Conservation (phyloP, 2,113 vertebrate genomes). For the Heptranchias perlo region DNA sequence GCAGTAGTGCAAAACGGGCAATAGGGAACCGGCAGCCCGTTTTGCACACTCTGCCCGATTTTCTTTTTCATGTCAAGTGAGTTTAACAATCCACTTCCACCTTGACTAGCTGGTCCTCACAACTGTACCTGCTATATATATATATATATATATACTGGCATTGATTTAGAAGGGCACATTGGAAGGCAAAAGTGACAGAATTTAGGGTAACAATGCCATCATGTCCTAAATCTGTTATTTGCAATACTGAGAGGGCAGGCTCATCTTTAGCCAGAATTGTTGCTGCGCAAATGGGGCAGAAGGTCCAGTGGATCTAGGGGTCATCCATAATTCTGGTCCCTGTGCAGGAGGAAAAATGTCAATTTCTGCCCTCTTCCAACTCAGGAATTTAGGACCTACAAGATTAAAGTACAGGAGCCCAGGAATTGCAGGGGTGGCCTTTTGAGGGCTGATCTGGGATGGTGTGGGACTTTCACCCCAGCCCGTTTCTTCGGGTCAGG, state of each 20-base stretch:
- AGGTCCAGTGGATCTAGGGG: not conserved
- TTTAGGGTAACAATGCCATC: too few relatives aligned
- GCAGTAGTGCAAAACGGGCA: not conserved
- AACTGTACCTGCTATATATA: too few relatives aligned
- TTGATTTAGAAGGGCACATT: too few relatives aligned
- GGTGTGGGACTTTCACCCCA: not conserved
- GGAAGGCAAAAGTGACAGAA: too few relatives aligned
- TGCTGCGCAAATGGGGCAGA: not conserved
- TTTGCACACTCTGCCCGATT: not conserved
- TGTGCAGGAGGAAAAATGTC: not conserved
- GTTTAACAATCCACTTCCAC: not conserved
- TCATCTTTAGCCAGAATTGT: not conserved
- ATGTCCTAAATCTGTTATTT: not conserved
- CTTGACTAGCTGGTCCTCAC: not conserved
- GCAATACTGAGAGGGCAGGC: too few relatives aligned
- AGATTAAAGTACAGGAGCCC: not conserved
- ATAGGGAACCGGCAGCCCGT: not conserved
- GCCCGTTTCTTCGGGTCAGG: too few relatives aligned
- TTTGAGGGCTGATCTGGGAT: not conserved
- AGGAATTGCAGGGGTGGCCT: not conserved
- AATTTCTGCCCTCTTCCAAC: not conserved
- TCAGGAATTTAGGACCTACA: not conserved
- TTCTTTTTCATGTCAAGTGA: not conserved
- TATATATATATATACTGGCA: too few relatives aligned
- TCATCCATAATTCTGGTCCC: not conserved